Evolutionary conservation across 2,113 vertebrate genomes (phyloP), one percentile per base, ranked within the genome.

Genomic region (Hydrolagus affinis): DNA sequence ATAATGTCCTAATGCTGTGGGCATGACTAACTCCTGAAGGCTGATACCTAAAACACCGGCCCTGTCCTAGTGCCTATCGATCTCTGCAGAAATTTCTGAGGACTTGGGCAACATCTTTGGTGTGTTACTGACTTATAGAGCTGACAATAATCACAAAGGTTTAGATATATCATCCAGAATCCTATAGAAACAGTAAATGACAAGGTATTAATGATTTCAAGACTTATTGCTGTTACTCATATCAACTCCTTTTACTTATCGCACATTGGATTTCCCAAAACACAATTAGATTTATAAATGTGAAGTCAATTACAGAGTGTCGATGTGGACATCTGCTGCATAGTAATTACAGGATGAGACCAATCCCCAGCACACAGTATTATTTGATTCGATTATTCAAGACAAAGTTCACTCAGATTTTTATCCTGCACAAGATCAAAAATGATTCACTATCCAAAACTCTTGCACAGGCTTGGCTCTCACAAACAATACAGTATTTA

Each of bases 301-400:
- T 62, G 59, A 10, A 23, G 2, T 21, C 59, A 9, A 23, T 9
- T 11, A 62, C 32, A 80, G 64, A 60, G 4, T n/a, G 12, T 80
- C 57, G 12, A 0, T 64, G 76, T 80, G 59, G 25, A 80, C 7
- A 57, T 80, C 23, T 32, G 17, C 12, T 9, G n/a, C 59, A 62
- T 64, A 15, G 14, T 80, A 80, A 80, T 60, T 14, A 17, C 12
- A 7, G 59, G n/a, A 28, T 62, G 59, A 80, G 62, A 23, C 2
- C 57, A 62, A 28, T 23, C 7, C 57, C 23, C 1, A 28, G 12
- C 14, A 28, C 59, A 12, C 76, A 25, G 23, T 25, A 21, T 62
- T n/a, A 62, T 62, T 62, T 64, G 59, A 80, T 80, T 62, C 57
- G 28, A 80, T 80, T 80, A 59, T 14, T 80, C 56, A 28, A 62